These are phyloP conservation scores for Tinea pellionella DNA, from an alignment of 2,888 invertebrate species.

Conservation along the genomic window DNA sequence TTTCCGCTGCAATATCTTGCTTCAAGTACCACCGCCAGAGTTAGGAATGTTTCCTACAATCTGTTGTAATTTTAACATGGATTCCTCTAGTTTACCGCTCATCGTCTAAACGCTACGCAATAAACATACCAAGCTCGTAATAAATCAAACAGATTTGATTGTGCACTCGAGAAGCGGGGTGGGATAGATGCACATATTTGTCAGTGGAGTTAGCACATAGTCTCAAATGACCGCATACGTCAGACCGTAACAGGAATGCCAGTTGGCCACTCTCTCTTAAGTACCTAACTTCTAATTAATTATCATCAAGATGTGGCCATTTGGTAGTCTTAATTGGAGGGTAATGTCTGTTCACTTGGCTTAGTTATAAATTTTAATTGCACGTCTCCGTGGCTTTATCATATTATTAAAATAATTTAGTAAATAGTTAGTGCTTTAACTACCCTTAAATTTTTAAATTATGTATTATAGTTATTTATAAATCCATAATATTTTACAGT, in stretches of 20 bases:
- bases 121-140: constrained; percentile 22
- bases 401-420: too few species aligned
- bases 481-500: too few species aligned
- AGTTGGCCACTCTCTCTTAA: not conserved
- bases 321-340: not conserved
- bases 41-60: not conserved
- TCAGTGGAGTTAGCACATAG: not conserved
- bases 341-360: not conserved
- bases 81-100: constrained; percentile 2
- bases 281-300: constrained; percentile 1
- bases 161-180: constrained; percentile 4
- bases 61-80: constrained; percentile 1
- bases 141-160: constrained; percentile 61
- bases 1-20: not conserved
- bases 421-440: too few species aligned
- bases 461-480: too few species aligned
- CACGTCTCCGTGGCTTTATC: not conserved
- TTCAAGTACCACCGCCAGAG: not conserved
- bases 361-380: not conserved
- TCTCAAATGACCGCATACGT: constrained; percentile 1
- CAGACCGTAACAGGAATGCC: constrained; percentile 1
- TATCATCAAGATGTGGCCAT: constrained; percentile 2
- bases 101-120: not conserved
- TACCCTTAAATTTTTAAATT: too few species aligned
- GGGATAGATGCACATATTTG: constrained; percentile 8